Percentiles rank a stretch among this genome's conserved stretches.
Conservation (phyloP, 2,888 invertebrate genomes). For the Trileptium ribeirensis region DNA sequence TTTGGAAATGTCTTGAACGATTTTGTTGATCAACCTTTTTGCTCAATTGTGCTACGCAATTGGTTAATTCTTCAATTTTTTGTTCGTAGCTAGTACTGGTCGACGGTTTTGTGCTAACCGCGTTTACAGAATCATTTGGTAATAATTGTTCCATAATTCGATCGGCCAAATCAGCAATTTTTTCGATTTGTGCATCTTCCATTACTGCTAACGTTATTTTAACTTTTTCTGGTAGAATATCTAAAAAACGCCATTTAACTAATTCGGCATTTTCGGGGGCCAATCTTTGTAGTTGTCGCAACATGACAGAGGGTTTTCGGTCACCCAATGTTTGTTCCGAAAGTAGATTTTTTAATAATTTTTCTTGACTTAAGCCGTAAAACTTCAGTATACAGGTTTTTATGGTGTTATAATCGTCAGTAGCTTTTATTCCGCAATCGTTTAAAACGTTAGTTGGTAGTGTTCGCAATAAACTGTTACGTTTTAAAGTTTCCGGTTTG, state of each 20-base stretch:
- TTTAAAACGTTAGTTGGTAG: neutral
- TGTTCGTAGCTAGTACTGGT: too few relatives aligned
- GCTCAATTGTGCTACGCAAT: too few relatives aligned
- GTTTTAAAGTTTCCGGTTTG: neutral
- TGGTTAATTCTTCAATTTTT: too few relatives aligned
- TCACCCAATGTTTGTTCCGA: neutral
- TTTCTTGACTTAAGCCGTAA: neutral
- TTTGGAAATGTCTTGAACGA: too few relatives aligned
- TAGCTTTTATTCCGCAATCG: neutral
- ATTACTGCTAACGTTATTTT: neutral
- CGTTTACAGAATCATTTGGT: too few relatives aligned
- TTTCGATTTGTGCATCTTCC: neutral
- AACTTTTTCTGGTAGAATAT: constrained; percentile 2
- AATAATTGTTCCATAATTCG: neutral
- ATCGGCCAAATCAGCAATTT: neutral
- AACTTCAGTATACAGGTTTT: neutral
- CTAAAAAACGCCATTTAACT: neutral
- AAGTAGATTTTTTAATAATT: neutral
- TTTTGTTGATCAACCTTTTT: too few relatives aligned
- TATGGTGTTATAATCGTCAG: neutral
- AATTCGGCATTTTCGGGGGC: neutral
- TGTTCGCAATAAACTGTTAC: neutral
- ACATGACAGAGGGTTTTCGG: neutral
- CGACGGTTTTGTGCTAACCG: too few relatives aligned
- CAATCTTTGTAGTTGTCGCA: neutral